Evolutionary conservation across 2,797 vertebrate genomes (phyloP).

Genomic region (Hoplostethus mediterraneus): DNA sequence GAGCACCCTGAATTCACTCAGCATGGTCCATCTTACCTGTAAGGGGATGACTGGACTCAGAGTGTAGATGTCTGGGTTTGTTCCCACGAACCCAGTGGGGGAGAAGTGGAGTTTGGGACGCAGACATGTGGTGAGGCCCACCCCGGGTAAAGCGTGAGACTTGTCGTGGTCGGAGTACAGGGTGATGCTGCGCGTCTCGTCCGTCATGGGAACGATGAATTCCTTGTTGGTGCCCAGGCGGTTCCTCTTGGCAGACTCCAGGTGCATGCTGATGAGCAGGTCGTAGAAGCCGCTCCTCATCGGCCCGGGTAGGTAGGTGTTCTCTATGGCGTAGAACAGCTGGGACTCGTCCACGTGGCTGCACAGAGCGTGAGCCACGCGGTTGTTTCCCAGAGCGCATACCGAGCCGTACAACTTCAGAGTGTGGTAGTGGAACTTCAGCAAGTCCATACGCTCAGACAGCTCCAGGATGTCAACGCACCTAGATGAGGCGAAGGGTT

Average conservation of each 20-base stretch:
- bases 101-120: conserved; percentile 92
- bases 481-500: conserved; percentile 68
- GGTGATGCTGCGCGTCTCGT: conserved; percentile 87
- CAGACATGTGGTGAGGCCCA: conserved; percentile 91
- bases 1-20: background rate
- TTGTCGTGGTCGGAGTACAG: conserved; percentile 85
- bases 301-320: conserved; percentile 91
- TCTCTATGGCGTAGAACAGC: conserved; percentile 93
- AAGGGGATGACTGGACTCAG: conserved; percentile 89
- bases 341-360: conserved; percentile 96
- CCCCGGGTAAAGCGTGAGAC: conserved; percentile 89
- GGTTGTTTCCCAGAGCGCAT: conserved; percentile 97
- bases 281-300: conserved; percentile 95
- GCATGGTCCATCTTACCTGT: conserved; percentile 69
- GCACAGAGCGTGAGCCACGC: conserved; percentile 94
- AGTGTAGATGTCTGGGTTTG: conserved; percentile 85
- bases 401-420: conserved; percentile 93
- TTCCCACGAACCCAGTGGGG: conserved; percentile 88
- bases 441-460: conserved; percentile 88
- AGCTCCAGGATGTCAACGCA: conserved; percentile 96
- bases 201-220: conserved; percentile 94
- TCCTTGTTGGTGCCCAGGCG: conserved; percentile 94
- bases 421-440: conserved; percentile 95
- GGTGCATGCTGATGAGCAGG: conserved; percentile 95
- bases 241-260: conserved; percentile 94